These are phyloP conservation scores for Melikaiella ostensackeni DNA, from an alignment of 2,888 invertebrate genomes.

Conservation along the genomic window DNA sequence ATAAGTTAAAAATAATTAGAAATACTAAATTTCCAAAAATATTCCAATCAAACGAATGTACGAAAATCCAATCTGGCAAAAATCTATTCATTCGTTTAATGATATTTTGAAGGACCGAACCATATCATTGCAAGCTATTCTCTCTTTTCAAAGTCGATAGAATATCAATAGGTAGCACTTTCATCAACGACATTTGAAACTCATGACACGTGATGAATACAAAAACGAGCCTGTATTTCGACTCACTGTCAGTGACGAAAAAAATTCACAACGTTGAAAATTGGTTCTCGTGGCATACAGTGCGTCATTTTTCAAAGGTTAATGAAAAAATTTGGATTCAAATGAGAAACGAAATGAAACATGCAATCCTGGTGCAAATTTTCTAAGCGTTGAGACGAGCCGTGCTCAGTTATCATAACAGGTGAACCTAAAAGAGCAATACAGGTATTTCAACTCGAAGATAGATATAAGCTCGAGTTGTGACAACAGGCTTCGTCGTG, in stretches of 20 bases:
- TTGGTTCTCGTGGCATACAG: background rate
- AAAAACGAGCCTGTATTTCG: background rate
- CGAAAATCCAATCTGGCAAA: no score
- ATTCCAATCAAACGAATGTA: no score
- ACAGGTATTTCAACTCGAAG: slow-evolving; percentile 60
- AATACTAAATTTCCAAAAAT: no score
- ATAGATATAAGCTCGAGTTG: slow-evolving; percentile 50
- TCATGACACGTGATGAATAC: background rate
- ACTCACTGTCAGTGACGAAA: background rate
- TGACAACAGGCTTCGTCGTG: slow-evolving; percentile 51
- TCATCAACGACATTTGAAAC: background rate
- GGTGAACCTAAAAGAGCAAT: slow-evolving; percentile 52
- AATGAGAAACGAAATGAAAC: background rate
- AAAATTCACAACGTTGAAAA: background rate
- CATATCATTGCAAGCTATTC: background rate
- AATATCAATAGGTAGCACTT: background rate
- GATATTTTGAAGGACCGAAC: background rate
- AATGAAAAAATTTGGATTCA: background rate
- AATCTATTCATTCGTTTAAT: no score
- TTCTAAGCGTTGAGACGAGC: background rate
- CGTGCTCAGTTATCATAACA: slow-evolving; percentile 46
- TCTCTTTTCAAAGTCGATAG: background rate
- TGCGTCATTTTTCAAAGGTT: background rate
- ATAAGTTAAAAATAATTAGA: no score
- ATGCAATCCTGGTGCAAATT: background rate